phyloP scores from a whole-genome alignment of 2,797 vertebrate genomes.

The Hyperoplus lanceolatus region DNA sequence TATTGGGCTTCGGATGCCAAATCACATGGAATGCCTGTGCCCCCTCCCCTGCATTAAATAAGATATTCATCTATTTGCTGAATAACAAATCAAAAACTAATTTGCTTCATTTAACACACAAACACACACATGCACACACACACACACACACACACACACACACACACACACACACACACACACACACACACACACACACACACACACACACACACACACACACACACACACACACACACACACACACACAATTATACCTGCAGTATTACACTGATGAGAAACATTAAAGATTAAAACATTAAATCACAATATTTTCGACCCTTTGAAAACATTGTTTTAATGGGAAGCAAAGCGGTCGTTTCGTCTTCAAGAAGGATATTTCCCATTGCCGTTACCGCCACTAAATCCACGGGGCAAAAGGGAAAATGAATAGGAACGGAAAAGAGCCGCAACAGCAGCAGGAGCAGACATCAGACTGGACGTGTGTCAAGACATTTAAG shows the following conservation, averaged over 20 bases:
- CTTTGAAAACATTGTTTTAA: slow-evolving; percentile 42
- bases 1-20: slow-evolving; percentile 5
- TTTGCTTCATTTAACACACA: no score
- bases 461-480: slow-evolving; percentile 1
- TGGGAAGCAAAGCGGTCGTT: slow-evolving; percentile 36
- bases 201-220: background rate
- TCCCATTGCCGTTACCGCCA: slow-evolving; percentile 32
- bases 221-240: slow-evolving; percentile 6
- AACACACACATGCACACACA: slow-evolving; percentile 7
- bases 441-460: slow-evolving; percentile 6
- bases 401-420: slow-evolving; percentile 20
- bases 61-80: slow-evolving; percentile 41
- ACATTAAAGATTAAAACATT: slow-evolving; percentile 48
- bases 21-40: slow-evolving; percentile 16
- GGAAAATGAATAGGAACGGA: background rate
- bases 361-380: slow-evolving; percentile 26
- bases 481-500: slow-evolving; percentile 9
- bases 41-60: background rate
- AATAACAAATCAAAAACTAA: slow-evolving; percentile 36
- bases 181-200: background rate
- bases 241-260: background rate
- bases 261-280: background rate
- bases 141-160: background rate
- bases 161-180: slow-evolving; percentile 1
- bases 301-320: slow-evolving; percentile 17